phyloP scores from a whole-genome alignment of 23 tunicate genomes.

The Clavelina lepadiformis region DNA sequence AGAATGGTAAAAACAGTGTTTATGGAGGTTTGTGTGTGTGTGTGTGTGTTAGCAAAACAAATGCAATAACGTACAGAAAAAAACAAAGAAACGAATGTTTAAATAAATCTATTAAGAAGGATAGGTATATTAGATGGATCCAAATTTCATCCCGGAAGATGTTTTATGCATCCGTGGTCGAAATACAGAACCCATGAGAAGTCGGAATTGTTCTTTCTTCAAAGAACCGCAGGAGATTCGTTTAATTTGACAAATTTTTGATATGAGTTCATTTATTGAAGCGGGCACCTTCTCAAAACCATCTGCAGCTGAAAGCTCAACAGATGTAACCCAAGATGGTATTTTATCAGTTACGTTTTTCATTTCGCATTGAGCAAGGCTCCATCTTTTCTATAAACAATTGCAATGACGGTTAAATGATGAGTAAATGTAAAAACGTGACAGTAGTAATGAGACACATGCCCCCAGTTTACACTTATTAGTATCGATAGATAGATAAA shows the following conservation, averaged over 20 bases:
- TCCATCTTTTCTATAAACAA: slow-evolving; percentile 24
- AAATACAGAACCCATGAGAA: slow-evolving; percentile 10
- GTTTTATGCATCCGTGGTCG: too few relatives aligned
- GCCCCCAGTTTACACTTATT: not conserved
- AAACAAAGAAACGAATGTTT: too few relatives aligned
- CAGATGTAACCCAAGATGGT: slow-evolving; percentile 13
- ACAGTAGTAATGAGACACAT: not conserved
- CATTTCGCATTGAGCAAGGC: slow-evolving; percentile 11
- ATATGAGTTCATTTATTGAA: slow-evolving; percentile 1
- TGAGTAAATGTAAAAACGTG: slow-evolving; percentile 3
- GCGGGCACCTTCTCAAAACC: slow-evolving; percentile 23
- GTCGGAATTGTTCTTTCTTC: slow-evolving; percentile 8
- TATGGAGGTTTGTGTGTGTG: too few relatives aligned
- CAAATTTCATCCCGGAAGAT: too few relatives aligned
- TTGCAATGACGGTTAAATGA: too few relatives aligned
- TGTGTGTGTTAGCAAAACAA: too few relatives aligned
- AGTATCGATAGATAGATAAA: not conserved
- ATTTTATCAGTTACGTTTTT: slow-evolving; percentile 9
- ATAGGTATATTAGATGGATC: too few relatives aligned
- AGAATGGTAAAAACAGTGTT: too few relatives aligned
- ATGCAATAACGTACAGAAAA: too few relatives aligned
- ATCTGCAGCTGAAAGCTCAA: slow-evolving; percentile 37
- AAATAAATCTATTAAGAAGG: too few relatives aligned
- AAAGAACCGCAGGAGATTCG: not conserved
- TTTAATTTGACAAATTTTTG: slow-evolving; percentile 7